Base-by-base conservation (phyloP, 2,888 invertebrate species). In the Entomobrya multifasciata region DNA sequence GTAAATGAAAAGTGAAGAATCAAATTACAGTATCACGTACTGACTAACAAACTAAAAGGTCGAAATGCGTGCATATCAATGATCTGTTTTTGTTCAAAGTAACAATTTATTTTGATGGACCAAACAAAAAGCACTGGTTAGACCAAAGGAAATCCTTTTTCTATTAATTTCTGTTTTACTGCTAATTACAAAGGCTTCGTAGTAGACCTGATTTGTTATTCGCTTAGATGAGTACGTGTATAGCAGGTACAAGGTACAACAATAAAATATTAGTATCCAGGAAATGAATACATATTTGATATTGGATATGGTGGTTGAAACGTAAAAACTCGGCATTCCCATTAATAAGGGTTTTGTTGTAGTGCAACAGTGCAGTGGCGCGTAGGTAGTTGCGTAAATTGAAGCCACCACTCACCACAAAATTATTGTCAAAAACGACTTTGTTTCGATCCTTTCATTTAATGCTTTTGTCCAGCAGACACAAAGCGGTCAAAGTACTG, bases 391-490 rank as follows among this genome's bases (percentile, higher is more conserved):
- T 4, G 6, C 17, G 15, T 52, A n/a, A 52, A n/a, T n/a, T 52
- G 52, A 52, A 52, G 5, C 17, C 1, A 4, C 52, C 17, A 11
- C 4, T 36, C 36, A 36, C 36, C 36, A 15, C 52, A 52, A n/a
- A 52, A 52, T 52, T n/a, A 52, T 52, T 52, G 17, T 3, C 8
- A 36, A 13, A 65, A 65, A n/a, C 36, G 20, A 20, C 65, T 30
- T 76, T 76, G 52, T 55, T 76, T 49, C 47, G 22, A 62, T 62
- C 78, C 25, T 78, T 52, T 57, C 11, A 2, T 52, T 65, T 65
- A 65, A 65, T 65, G 30, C 65, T 27, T 36, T 36, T 65, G 65
- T 65, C 65, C 65, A 57, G 17, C 52, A 52, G 17, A 52, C 2
- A n/a, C n/a, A n/a, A n/a, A n/a, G n/a, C n/a, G n/a, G n/a, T n/a